Percentiles rank a stretch among this genome's conserved stretches.
Conservation (phyloP, 2,113 vertebrate species). For the Coptodon rendalli region DNA sequence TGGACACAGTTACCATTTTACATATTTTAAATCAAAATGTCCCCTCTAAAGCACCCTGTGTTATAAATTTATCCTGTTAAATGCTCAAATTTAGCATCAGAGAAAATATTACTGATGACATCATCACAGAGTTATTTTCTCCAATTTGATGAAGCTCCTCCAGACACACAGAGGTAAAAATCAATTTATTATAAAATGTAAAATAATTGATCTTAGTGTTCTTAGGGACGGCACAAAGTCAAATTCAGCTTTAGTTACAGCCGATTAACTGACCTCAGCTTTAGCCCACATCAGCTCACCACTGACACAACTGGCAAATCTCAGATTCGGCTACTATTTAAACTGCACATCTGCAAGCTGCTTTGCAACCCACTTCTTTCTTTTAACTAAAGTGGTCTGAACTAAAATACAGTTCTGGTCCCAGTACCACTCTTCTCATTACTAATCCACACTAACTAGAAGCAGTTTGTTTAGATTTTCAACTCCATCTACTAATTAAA, state of each 20-base stretch:
- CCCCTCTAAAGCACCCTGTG: background rate
- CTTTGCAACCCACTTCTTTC: background rate
- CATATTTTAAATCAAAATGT: background rate
- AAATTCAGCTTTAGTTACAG: background rate
- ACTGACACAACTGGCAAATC: background rate
- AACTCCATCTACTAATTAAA: background rate
- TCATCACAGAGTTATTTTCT: background rate
- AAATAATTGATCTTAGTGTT: background rate
- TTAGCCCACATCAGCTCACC: background rate
- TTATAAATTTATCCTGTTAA: background rate
- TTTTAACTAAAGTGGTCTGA: background rate
- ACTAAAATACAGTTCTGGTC: background rate
- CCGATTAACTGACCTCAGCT: background rate
- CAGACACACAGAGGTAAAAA: background rate
- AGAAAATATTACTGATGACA: background rate
- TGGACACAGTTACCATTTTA: background rate
- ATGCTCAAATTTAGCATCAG: background rate
- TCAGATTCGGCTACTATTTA: background rate
- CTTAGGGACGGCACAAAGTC: background rate
- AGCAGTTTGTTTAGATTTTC: background rate
- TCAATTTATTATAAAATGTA: background rate
- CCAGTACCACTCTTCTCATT: background rate
- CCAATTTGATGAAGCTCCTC: background rate
- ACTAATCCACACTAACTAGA: background rate
- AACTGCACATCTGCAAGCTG: background rate